Conservation (phyloP, 2,888 invertebrate species). For the Epirrhoe tristata region DNA sequence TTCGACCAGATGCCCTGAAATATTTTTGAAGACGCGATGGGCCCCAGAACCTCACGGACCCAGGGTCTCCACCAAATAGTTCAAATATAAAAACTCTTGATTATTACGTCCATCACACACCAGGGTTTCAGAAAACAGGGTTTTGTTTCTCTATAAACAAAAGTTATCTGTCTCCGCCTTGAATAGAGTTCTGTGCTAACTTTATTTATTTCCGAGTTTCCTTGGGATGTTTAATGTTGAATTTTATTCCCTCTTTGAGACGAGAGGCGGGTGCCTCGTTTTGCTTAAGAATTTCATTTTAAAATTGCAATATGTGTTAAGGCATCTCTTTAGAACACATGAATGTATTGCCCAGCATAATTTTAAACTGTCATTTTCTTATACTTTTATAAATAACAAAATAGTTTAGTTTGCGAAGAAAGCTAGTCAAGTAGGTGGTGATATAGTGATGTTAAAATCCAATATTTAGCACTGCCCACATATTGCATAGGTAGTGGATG, state of each 20-base stretch:
- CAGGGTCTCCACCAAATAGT: too few species aligned
- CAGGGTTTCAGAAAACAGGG: not conserved
- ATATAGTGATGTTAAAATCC: too few species aligned
- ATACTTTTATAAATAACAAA: not conserved
- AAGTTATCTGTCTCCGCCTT: slow-evolving; percentile 46
- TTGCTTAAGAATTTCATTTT: slow-evolving; percentile 63
- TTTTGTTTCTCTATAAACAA: slow-evolving; percentile 41
- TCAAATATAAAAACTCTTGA: too few species aligned
- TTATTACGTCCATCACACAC: not conserved
- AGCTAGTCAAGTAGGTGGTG: too few species aligned
- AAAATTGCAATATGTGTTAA: slow-evolving; percentile 53
- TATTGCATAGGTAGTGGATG: too few species aligned
- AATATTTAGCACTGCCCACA: too few species aligned
- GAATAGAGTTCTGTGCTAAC: slow-evolving; percentile 58
- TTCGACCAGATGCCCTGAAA: too few species aligned
- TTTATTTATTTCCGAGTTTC: slow-evolving; percentile 70
- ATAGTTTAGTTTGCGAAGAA: too few species aligned
- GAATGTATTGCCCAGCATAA: not conserved
- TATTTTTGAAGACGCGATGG: too few species aligned
- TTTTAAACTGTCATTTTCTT: not conserved
- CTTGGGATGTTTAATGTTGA: slow-evolving; percentile 74
- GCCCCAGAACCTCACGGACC: too few species aligned
- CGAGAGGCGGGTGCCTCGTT: slow-evolving; percentile 51
- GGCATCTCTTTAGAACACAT: slow-evolving; percentile 2
- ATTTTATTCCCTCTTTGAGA: slow-evolving; percentile 60